Base-by-base conservation (phyloP, 2,113 vertebrate genomes). In the Corvus hawaiiensis region DNA sequence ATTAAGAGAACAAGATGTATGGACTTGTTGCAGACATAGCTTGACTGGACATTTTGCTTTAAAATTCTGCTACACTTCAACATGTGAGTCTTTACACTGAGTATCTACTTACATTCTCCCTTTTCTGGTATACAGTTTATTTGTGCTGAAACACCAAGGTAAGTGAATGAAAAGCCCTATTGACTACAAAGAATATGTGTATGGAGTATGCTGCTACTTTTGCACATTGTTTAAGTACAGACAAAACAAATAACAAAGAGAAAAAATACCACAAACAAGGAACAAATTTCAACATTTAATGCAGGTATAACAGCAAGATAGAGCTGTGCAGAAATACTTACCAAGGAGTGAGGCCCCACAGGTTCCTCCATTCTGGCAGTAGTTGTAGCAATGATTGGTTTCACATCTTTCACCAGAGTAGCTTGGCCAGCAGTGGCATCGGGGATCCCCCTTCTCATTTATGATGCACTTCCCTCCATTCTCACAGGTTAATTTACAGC, bases 341-440 rank as follows among this genome's bases (percentile, higher is more conserved):
- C 99, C 99, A 11, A 99, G 98, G 37, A 98, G 96, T 32, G 99
- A 99, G 71, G 99, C 98, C 84, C 98, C 96, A 39, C 99, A 99
- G 26, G 98, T 99, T 63, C 99, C 99, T 97, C 99, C 99, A 30
- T 99, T 99, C 91, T 99, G 98, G 97, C 99, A 99, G 97, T 99
- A 99, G 96, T 99, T 99, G 86, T 97, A 98, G 94, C 99, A 99
- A 79, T 99, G 99, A 93, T 99, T 99, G 76, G 98, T 98, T 97
- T 99, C 99, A 96, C 99, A 99, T 94, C 98, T 98, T 76, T 99
- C 99, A 43, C 99, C 99, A 1, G 99, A 99, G 95, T 99, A 99
- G 97, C 98, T 99, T 3, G 99, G 99, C 99, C 99, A 99, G 97
- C 99, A 99, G 94, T 99, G 99, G 93, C 99, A 99, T 12, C 99